Evolutionary conservation across 2,888 invertebrate genomes (phyloP).

Genomic region (Dryococelus australis): DNA sequence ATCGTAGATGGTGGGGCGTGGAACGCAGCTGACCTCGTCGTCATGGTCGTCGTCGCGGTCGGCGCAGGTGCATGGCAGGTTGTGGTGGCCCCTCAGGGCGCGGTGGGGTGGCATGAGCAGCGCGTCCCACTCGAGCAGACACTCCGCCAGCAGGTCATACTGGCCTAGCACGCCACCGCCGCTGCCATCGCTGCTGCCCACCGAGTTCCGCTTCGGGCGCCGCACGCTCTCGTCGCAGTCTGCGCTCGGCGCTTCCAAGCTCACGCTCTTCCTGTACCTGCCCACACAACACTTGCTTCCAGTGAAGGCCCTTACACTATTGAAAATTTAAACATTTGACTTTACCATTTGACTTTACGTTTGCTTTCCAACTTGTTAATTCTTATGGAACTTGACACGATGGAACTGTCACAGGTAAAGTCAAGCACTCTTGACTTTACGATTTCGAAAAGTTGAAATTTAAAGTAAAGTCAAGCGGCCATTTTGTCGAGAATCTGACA

Average conservation of each 20-base stretch:
- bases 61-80: conserved; percentile 48
- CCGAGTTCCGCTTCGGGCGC: conserved; percentile 70
- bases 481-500: no score
- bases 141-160: conserved; percentile 41
- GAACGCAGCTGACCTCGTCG: conserved; percentile 61
- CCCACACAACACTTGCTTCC: not conserved
- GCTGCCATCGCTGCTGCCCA: conserved; percentile 61
- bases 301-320: no score
- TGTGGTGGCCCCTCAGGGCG: conserved; percentile 58
- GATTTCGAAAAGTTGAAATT: no score
- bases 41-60: conserved; percentile 49
- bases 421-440: no score
- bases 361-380: no score
- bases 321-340: no score
- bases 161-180: conserved; percentile 58
- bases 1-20: no score
- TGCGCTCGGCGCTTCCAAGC: conserved; percentile 69
- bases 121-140: conserved; percentile 54
- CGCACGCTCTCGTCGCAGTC: conserved; percentile 2
- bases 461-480: no score
- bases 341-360: no score
- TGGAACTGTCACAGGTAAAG: no score
- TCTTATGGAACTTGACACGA: not conserved
- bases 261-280: conserved; percentile 73
- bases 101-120: conserved; percentile 79